phyloP scores from a whole-genome alignment of 2,888 invertebrate genomes.

The Vanessa cardui region DNA sequence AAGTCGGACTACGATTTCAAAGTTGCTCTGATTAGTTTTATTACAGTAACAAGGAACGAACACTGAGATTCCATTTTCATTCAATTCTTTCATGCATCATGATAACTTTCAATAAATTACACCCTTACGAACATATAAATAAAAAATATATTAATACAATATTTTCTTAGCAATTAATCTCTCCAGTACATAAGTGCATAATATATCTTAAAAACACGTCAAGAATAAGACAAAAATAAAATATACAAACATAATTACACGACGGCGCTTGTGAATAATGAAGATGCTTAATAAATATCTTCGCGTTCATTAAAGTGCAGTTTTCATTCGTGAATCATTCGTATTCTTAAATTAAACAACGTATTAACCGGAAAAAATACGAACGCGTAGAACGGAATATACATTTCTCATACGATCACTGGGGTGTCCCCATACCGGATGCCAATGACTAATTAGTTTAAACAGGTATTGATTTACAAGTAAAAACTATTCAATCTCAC shows the following conservation, averaged over 20 bases:
- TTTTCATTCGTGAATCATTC: conserved; percentile 23
- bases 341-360: conserved; percentile 3
- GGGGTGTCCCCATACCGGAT: conserved; percentile 31
- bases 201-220: too few species aligned
- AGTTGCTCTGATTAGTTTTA: too few species aligned
- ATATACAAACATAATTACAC: background rate
- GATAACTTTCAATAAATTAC: too few species aligned
- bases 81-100: too few species aligned
- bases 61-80: too few species aligned
- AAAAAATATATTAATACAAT: too few species aligned
- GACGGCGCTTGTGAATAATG: conserved; percentile 19
- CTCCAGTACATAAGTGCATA: too few species aligned
- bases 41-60: too few species aligned
- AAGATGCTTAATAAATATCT: conserved; percentile 23
- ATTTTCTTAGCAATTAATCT: too few species aligned
- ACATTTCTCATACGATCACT: conserved; percentile 11
- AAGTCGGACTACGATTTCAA: too few species aligned
- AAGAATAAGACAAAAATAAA: too few species aligned
- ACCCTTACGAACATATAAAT: too few species aligned
- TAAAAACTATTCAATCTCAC: background rate
- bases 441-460: conserved; percentile 22
- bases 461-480: conserved; percentile 9
- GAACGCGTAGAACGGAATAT: conserved; percentile 23
- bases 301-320: conserved; percentile 26
- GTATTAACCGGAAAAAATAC: conserved; percentile 26